Conservation (phyloP, 2,797 vertebrate species). For the Lutjanus argentimaculatus region DNA sequence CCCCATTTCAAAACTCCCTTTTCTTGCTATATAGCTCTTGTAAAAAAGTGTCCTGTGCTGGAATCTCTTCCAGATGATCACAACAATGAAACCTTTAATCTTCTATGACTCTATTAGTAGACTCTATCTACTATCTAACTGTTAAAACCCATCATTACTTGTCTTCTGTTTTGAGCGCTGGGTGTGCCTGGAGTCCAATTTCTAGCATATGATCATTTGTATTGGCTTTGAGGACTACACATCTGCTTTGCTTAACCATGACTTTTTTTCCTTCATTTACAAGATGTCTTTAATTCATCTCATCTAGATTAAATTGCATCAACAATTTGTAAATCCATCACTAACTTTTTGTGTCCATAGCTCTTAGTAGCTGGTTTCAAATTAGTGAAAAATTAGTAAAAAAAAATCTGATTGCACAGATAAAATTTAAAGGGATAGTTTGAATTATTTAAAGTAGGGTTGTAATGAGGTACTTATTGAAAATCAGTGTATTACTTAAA, state of each 20-base stretch:
- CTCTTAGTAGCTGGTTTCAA: neutral
- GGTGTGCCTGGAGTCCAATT: neutral
- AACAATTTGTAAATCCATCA: neutral
- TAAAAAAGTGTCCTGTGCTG: neutral
- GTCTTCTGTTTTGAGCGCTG: neutral
- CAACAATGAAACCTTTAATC: conserved; percentile 3
- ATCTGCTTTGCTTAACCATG: neutral
- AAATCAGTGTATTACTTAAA: too few species aligned
- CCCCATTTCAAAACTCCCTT: neutral
- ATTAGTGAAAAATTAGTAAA: too few species aligned
- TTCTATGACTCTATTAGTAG: neutral
- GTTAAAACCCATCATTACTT: neutral
- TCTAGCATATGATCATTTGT: neutral
- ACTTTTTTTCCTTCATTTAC: neutral
- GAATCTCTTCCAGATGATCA: conserved; percentile 4
- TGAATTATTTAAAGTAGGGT: too few species aligned
- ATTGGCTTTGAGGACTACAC: neutral
- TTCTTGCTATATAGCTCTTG: neutral
- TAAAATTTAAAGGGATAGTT: neutral
- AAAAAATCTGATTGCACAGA: neutral
- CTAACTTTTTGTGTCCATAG: neutral
- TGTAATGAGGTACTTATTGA: too few species aligned
- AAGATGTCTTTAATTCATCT: neutral
- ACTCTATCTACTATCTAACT: too few species aligned
- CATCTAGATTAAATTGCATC: neutral